Percentiles rank a stretch among this genome's conserved stretches.
These are phyloP conservation scores for Dioctria rufipes DNA, from an alignment of 2,888 invertebrate species.

Conservation along the genomic window DNA sequence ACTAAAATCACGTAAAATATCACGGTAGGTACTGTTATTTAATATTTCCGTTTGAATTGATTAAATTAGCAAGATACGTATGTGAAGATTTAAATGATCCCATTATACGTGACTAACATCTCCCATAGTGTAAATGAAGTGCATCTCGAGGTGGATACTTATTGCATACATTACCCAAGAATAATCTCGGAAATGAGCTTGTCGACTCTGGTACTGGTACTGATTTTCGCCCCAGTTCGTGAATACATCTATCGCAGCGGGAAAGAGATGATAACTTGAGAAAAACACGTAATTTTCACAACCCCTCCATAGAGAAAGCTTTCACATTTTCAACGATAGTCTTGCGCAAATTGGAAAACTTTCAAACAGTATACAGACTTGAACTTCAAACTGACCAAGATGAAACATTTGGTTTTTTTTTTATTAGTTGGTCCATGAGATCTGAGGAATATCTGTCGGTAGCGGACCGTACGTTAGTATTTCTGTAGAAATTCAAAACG, in stretches of 20 bases:
- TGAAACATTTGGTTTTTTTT: not conserved
- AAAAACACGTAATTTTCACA: slow-evolving; percentile 44
- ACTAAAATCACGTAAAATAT: slow-evolving; percentile 35
- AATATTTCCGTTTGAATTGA: slow-evolving; percentile 47
- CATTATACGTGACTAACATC: slow-evolving; percentile 40
- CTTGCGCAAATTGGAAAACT: slow-evolving; percentile 24
- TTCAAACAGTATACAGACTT: too few species aligned
- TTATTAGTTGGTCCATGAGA: slow-evolving; percentile 26
- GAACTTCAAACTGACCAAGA: not conserved
- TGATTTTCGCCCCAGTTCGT: not conserved
- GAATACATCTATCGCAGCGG: slow-evolving; percentile 32
- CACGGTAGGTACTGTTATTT: slow-evolving; percentile 19
- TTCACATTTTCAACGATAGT: not conserved
- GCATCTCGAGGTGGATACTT: slow-evolving; percentile 35
- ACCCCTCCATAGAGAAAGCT: slow-evolving; percentile 13
- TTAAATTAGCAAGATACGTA: slow-evolving; percentile 10
- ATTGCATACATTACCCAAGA: slow-evolving; percentile 5
- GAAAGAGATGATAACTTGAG: slow-evolving; percentile 10
- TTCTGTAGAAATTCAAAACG: not conserved
- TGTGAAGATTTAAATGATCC: slow-evolving; percentile 20
- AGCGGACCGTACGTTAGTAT: not conserved
- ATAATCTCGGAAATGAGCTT: slow-evolving; percentile 12
- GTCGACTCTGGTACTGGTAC: not conserved
- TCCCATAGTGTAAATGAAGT: slow-evolving; percentile 36
- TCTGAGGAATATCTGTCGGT: not conserved